Base-by-base conservation (phyloP, 2,113 vertebrate species). In the Cyanoramphus novaezelandiae region DNA sequence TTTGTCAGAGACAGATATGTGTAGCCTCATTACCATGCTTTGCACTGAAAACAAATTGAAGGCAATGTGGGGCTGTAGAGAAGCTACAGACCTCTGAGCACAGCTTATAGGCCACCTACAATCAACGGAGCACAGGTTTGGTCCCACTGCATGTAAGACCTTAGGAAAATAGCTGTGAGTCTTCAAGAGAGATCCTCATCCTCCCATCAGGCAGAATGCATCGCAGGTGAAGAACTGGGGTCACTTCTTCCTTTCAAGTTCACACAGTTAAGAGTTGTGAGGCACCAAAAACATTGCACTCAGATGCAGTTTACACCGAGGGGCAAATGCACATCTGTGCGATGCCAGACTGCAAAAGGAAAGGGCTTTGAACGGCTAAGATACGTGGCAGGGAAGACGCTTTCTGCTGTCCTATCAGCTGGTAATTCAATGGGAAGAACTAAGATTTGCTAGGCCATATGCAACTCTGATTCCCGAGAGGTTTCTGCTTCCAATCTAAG, bases 261-360 rank as follows among this genome's bases (percentile, higher is more conserved):
- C 83, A 90, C 65, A 8, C 50, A 79, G 80, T 62, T 88, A 35
- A 23, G 64, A 78, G 84, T 82, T 79, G 92, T 53, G 92, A 97
- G 91, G 96, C 96, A 96, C 96, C 57, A 1, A 69, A 79, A 82
- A 35, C 83, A 69, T 1, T 76, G 82, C 92, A 85, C 88, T 86
- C 55, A 82, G 74, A 74, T 31, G 65, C 28, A 53, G 75, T 69
- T 82, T 90, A 76, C 52, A 64, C 5, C 2, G 49, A 52, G 64
- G 65, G 49, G 41, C 74, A 60, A 93, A 88, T n/a, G 88, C 79
- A 46, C n/a, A 18, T 43, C 82, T 95, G 88, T 89, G 92, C 12
- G 28, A 86, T 13, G 80, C 67, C 9, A 0, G 7, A 20, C 90
- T 88, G 82, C 71, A 37, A 60, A 80, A 75, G 19, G n/a, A 65